These are phyloP conservation scores for Chesias legatella DNA, from an alignment of 2,888 invertebrate species.

Conservation along the genomic window DNA sequence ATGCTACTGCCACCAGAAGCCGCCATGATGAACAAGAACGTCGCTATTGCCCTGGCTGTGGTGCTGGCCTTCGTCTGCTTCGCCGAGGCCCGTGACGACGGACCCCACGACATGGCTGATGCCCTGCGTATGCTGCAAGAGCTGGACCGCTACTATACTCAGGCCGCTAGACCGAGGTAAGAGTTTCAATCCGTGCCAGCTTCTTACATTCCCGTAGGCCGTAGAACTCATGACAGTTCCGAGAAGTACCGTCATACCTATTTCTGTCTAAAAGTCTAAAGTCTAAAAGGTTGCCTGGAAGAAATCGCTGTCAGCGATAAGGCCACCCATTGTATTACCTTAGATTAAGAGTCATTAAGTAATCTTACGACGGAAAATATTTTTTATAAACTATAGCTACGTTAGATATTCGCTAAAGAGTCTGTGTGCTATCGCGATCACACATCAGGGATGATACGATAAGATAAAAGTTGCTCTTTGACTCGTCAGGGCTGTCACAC, in stretches of 20 bases:
- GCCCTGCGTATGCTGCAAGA: slow-evolving; percentile 84
- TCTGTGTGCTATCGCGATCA: slow-evolving; percentile 34
- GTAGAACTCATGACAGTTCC: too few relatives aligned
- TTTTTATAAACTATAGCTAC: too few relatives aligned
- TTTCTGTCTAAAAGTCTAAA: too few relatives aligned
- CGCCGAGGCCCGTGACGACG: slow-evolving; percentile 68
- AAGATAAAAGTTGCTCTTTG: slow-evolving; percentile 10
- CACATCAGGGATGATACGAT: slow-evolving; percentile 20
- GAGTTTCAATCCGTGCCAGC: too few relatives aligned
- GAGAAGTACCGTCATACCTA: too few relatives aligned
- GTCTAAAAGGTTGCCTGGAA: too few relatives aligned
- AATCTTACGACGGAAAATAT: too few relatives aligned
- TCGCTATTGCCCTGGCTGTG: slow-evolving; percentile 55
- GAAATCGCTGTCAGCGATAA: too few relatives aligned
- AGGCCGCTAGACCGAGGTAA: slow-evolving; percentile 84
- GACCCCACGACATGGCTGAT: slow-evolving; percentile 82
- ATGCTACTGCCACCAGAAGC: slow-evolving; percentile 29
- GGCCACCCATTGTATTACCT: too few relatives aligned
- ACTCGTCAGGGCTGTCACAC: not conserved
- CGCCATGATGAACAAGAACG: slow-evolving; percentile 69
- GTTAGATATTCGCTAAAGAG: too few relatives aligned
- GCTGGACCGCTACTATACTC: slow-evolving; percentile 83
- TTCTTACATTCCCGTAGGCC: too few relatives aligned
- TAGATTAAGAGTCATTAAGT: too few relatives aligned
- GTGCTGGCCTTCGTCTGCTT: slow-evolving; percentile 58